Evolutionary conservation across 2,797 vertebrate species (phyloP).

Genomic region (Clarias laeviceps): DNA sequence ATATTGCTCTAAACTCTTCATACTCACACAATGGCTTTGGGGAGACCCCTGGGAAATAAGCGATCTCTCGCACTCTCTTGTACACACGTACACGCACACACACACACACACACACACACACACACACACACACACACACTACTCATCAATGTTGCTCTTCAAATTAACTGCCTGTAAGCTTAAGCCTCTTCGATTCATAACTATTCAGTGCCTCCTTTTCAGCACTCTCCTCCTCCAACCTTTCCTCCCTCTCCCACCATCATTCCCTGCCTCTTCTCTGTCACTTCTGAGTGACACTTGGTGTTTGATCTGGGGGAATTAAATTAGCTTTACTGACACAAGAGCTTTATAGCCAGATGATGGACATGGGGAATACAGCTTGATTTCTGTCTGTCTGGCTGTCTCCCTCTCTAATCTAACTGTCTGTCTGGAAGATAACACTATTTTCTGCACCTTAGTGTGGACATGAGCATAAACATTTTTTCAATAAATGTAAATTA

Average conservation of each 20-base stretch:
- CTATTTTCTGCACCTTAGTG: constrained; percentile 69
- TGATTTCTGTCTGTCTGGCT: constrained; percentile 81
- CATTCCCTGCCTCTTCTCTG: constrained; percentile 35
- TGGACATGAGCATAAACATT: constrained; percentile 12
- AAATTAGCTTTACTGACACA: constrained; percentile 82
- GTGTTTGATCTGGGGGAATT: constrained; percentile 76
- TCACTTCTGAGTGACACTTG: constrained; percentile 80
- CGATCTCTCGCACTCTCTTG: constrained; percentile 66
- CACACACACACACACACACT: constrained; percentile 38
- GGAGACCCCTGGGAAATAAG: constrained; percentile 84
- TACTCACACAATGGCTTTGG: constrained; percentile 82
- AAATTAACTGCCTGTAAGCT: constrained; percentile 85
- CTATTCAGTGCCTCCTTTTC: constrained; percentile 74
- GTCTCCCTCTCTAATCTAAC: constrained; percentile 80
- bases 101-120: constrained; percentile 44
- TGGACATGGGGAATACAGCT: constrained; percentile 73
- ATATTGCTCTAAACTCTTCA: constrained; percentile 85
- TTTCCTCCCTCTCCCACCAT: constrained; percentile 40
- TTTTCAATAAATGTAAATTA: not conserved
- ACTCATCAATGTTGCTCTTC: constrained; percentile 68
- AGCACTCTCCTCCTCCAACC: constrained; percentile 45
- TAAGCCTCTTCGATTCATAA: constrained; percentile 82
- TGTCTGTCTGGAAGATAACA: constrained; percentile 73
- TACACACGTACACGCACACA: constrained; percentile 25
- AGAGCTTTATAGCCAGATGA: constrained; percentile 72